Base-by-base conservation (phyloP, 1,140 invertebrate species). In the Battus philenor region DNA sequence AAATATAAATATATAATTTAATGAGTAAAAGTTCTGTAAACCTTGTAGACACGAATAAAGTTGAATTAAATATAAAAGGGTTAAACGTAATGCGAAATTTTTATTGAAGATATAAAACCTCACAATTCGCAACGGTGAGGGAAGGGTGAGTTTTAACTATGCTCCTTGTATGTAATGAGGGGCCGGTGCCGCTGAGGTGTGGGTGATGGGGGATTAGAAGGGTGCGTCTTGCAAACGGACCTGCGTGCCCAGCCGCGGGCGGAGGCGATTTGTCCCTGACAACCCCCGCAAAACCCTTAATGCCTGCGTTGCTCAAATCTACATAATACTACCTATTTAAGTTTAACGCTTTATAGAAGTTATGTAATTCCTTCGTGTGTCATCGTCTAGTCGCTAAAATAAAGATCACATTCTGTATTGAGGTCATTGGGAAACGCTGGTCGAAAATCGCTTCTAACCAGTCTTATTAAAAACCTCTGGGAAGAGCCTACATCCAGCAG, bases 81-180 rank as follows among this genome's bases (percentile, higher is more conserved):
- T n/a, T n/a, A n/a, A n/a, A n/a, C n/a, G n/a, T n/a, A n/a, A n/a
- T n/a, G n/a, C n/a, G n/a, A n/a, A n/a, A n/a, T n/a, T 77, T 75
- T 79, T 78, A 79, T 79, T 68, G 64, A 83, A 78, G 78, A 78
- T 68, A 76, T 80, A 78, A 80, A 83, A 74, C 61, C 67, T 69
- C 59, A 49, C 53, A 59, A 63, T 66, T 66, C 46, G 47, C 48
- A 27, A 45, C 30, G 52, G 58, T 59, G 50, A 50, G 52, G 60
- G 45, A 33, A 50, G 50, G 61, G 61, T 57, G 27, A 55, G 59
- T 65, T 77, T 74, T 77, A 69, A 79, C 68, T 77, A 72, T 76
- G 66, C 61, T 74, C 68, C 61, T 65, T 72, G 58, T 77, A 76
- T 78, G 70, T 81, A 78, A 81, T 72, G 69, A 77, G 67, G 62